A percentile compares a stretch with the other conserved stretches of the same genome.
phyloP scores from a whole-genome alignment of 2,113 vertebrate species.

The Paradisaea rubra region DNA sequence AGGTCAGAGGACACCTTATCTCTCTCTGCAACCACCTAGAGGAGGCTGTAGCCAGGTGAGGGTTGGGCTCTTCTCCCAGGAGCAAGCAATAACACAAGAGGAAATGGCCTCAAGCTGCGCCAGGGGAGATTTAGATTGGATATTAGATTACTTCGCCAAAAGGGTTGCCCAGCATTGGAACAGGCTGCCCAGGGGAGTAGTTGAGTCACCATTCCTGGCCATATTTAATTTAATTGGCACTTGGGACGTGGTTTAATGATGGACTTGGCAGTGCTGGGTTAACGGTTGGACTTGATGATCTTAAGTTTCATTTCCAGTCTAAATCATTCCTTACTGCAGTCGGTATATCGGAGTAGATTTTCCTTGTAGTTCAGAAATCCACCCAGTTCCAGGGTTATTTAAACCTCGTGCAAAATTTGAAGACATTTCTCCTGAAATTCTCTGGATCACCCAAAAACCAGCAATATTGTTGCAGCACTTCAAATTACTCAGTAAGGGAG shows the following conservation, averaged over 20 bases:
- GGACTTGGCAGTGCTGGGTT: neutral
- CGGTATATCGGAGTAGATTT: neutral
- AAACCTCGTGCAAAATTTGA: neutral
- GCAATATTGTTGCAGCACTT: neutral
- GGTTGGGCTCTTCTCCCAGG: fast-evolving
- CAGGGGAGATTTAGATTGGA: neutral
- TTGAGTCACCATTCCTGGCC: neutral
- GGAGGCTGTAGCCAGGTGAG: neutral
- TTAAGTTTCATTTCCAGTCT: neutral
- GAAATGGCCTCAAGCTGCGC: fast-evolving
- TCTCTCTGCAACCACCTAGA: neutral
- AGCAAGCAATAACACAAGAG: neutral
- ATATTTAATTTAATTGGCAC: neutral
- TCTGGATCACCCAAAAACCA: neutral
- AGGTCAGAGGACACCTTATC: fast-evolving
- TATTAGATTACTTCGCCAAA: neutral
- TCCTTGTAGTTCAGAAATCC: neutral
- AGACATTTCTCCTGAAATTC: neutral
- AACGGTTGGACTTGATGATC: neutral
- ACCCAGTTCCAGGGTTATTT: neutral
- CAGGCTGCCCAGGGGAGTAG: neutral
- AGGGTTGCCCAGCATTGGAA: neutral
- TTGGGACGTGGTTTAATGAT: neutral
- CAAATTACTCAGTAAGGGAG: neutral
- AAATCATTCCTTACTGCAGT: neutral